A percentile compares a stretch with the other conserved stretches of the same genome.
Conservation (phyloP, 2,797 vertebrate species). For the Syncerus caffer region DNA sequence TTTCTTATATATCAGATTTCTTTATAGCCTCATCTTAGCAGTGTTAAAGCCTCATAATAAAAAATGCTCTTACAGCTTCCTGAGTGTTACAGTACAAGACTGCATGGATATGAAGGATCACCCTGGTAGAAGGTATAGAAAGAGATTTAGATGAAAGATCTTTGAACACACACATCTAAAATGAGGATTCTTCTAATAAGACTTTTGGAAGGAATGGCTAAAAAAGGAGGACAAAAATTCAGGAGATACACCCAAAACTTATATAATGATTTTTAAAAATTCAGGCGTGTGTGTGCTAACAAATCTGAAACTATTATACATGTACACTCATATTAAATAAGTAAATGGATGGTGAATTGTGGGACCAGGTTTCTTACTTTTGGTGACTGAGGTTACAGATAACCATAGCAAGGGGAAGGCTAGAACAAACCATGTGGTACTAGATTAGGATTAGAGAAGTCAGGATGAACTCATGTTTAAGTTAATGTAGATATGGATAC, state of each 20-base stretch:
- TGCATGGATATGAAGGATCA: neutral
- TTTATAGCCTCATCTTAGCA: neutral
- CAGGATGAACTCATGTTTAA: neutral
- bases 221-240: constrained; percentile 12
- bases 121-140: neutral
- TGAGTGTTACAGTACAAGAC: neutral
- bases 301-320: neutral
- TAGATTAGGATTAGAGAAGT: neutral
- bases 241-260: neutral
- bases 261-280: neutral
- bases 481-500: neutral
- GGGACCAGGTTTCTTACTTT: neutral
- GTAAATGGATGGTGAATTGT: neutral
- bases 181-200: constrained; percentile 20
- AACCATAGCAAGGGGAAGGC: neutral
- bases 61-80: neutral
- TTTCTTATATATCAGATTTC: constrained; percentile 26
- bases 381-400: neutral
- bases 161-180: neutral
- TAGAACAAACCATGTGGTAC: neutral
- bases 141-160: constrained; percentile 11
- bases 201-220: neutral
- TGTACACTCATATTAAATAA: neutral
- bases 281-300: neutral
- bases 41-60: constrained; percentile 33